Base-by-base conservation (phyloP, 2,888 invertebrate species). In the Drosophila quasianomalipes region DNA sequence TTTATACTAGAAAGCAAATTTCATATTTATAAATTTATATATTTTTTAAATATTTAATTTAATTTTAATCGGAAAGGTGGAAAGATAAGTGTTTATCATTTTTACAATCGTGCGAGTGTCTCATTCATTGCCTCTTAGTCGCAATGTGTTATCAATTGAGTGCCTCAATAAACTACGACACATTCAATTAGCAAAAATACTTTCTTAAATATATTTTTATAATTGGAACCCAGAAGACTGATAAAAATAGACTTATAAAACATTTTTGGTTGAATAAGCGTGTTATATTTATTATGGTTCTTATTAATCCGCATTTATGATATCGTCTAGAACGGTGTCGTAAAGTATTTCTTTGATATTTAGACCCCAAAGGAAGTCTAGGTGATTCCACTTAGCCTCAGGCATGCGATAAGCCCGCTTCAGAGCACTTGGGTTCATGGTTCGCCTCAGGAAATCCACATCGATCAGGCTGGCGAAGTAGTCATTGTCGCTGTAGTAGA, bases 401-500 rank as follows among this genome's bases (percentile, higher is more conserved):
- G 91, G 91, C 68, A 91, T 19, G 1, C 85, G 84, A 51, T 91
- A 91, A 1, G 91, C 91, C 0, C 82, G 67, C 26, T 63, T 81
- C 0, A 91, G n/a, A 0, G 78, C 52, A 2, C 28, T 35, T 0
- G 75, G 78, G 9, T 78, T 74, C 65, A 91, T 65, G 6, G 64
- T 59, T 16, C 62, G 62, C 2, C 90, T 76, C n/a, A 91, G 74
- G n/a, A 54, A 62, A 30, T 92, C 91, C 10, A 91, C 92, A 61
- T 91, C 91, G 0, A 92, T 82, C 3, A 92, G 53, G n/a, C 88
- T 82, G 12, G 91, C 83, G 22, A 91, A 82, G 41, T 92, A 91
- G 41, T 91, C 91, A 28, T 91, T 92, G 44, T 92, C 92, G 26
- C 91, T 86, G 65, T 92, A 91, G 59, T 91, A 91, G 5, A 91